phyloP scores from a whole-genome alignment of 2,888 invertebrate genomes.

The Aromia moschata region DNA sequence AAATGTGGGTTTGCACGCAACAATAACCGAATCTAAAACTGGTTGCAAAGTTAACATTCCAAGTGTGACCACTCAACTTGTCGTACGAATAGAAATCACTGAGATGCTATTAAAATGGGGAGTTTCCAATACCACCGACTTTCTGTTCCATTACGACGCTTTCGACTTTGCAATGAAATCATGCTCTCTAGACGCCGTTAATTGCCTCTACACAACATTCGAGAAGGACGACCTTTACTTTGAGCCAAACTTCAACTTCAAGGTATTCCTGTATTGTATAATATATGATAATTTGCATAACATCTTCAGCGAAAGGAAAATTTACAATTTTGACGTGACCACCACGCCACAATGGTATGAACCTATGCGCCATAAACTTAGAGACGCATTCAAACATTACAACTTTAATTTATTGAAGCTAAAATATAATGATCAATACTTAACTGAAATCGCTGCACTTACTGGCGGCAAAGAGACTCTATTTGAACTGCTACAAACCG shows the following conservation, averaged over 20 bases:
- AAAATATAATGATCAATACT: conserved; percentile 19
- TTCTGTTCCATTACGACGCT: conserved; percentile 14
- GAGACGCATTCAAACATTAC: conserved; percentile 5
- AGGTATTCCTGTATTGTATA: conserved; percentile 11
- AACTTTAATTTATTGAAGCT: conserved; percentile 9
- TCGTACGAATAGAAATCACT: conserved; percentile 5
- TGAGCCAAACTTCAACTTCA: conserved; percentile 13
- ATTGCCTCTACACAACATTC: conserved; percentile 10
- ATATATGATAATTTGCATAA: conserved; percentile 15
- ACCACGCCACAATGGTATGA: too few relatives aligned
- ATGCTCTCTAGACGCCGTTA: conserved; percentile 12
- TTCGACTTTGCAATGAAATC: conserved; percentile 27
- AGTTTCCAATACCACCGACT: conserved; percentile 7
- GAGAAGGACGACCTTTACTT: conserved; percentile 8
- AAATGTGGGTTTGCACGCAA: conserved; percentile 11
- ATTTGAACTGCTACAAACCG: conserved; percentile 2
- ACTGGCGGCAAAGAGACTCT: conserved; percentile 9
- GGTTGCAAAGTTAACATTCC: background rate
- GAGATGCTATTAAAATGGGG: conserved; percentile 10
- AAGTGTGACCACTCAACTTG: background rate
- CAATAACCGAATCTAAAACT: background rate
- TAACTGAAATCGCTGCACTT: conserved; percentile 18
- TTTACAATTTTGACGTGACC: background rate
- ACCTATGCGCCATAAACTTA: background rate
- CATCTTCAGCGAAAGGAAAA: conserved; percentile 10